phyloP scores from a whole-genome alignment of 2,888 invertebrate species.

The Agrilus cyanescens region DNA sequence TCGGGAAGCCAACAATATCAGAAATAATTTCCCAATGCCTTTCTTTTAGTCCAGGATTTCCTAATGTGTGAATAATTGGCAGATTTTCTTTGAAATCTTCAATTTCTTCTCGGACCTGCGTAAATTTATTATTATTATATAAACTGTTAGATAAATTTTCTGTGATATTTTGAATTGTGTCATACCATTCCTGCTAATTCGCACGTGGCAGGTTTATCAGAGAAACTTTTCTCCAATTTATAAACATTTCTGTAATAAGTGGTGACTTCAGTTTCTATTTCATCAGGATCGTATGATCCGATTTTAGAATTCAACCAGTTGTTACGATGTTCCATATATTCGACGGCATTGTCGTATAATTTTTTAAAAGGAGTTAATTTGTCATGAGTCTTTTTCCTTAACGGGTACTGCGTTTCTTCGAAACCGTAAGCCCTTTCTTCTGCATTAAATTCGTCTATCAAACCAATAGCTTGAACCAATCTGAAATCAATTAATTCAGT shows the following conservation, averaged over 20 bases:
- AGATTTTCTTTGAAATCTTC: slow-evolving; percentile 80
- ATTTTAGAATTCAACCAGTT: slow-evolving; percentile 79
- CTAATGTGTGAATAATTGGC: slow-evolving; percentile 83
- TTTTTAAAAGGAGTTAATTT: slow-evolving; percentile 74
- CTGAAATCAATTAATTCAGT: slow-evolving; percentile 28
- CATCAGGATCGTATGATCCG: slow-evolving; percentile 76
- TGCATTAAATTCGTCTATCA: slow-evolving; percentile 80
- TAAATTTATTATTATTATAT: background rate
- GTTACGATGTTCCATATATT: slow-evolving; percentile 71
- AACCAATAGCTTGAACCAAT: slow-evolving; percentile 59
- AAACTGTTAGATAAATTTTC: no score
- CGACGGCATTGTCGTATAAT: slow-evolving; percentile 78
- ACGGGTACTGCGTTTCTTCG: slow-evolving; percentile 79
- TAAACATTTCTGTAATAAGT: slow-evolving; percentile 61
- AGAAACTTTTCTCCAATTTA: slow-evolving; percentile 79
- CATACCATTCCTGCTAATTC: slow-evolving; percentile 54
- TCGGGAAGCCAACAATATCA: slow-evolving; percentile 88
- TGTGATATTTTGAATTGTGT: no score
- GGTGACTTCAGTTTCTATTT: slow-evolving; percentile 69
- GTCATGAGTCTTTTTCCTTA: slow-evolving; percentile 67
- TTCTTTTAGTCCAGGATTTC: slow-evolving; percentile 86
- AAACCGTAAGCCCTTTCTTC: slow-evolving; percentile 84
- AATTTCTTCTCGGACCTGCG: slow-evolving; percentile 49
- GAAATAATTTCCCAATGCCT: slow-evolving; percentile 93
- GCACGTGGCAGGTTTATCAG: slow-evolving; percentile 60